These are phyloP conservation scores for Trigoniulus corallinus DNA, from an alignment of 1,140 invertebrate species.

Conservation along the genomic window DNA sequence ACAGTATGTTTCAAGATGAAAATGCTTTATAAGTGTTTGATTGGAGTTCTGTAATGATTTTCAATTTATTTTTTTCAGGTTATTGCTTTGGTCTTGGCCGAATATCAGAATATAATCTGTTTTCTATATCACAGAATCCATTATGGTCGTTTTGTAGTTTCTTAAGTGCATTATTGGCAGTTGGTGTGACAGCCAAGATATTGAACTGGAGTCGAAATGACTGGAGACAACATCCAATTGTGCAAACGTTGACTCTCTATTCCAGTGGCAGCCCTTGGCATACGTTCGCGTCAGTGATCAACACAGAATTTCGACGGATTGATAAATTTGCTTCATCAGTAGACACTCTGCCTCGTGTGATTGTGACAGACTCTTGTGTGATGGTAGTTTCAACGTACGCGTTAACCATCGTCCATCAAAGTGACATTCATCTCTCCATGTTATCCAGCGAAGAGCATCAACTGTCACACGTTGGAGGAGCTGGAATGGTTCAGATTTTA, in stretches of 20 bases:
- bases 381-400: conserved; percentile 62
- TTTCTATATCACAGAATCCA: neutral
- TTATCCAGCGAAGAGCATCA: conserved; percentile 56
- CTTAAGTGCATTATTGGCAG: conserved; percentile 15
- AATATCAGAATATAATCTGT: neutral
- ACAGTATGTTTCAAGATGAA: no score
- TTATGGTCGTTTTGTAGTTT: conserved; percentile 5
- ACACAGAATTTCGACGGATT: conserved; percentile 56
- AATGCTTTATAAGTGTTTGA: neutral
- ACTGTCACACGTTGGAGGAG: conserved; percentile 35
- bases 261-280: conserved; percentile 42
- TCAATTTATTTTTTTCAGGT: conserved; percentile 5
- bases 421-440: conserved; percentile 52
- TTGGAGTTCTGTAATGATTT: conserved; percentile 4
- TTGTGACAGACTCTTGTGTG: conserved; percentile 77
- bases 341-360: conserved; percentile 46
- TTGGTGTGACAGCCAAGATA: conserved; percentile 14
- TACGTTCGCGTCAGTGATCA: conserved; percentile 49
- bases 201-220: conserved; percentile 44
- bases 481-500: conserved; percentile 56
- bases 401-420: conserved; percentile 55
- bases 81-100: conserved; percentile 10
- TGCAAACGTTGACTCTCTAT: conserved; percentile 42
- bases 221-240: conserved; percentile 57
- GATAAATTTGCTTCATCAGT: conserved; percentile 56